These are phyloP conservation scores for Spinibarbus caldwelli DNA, from an alignment of 2,797 vertebrate species.

Conservation along the genomic window DNA sequence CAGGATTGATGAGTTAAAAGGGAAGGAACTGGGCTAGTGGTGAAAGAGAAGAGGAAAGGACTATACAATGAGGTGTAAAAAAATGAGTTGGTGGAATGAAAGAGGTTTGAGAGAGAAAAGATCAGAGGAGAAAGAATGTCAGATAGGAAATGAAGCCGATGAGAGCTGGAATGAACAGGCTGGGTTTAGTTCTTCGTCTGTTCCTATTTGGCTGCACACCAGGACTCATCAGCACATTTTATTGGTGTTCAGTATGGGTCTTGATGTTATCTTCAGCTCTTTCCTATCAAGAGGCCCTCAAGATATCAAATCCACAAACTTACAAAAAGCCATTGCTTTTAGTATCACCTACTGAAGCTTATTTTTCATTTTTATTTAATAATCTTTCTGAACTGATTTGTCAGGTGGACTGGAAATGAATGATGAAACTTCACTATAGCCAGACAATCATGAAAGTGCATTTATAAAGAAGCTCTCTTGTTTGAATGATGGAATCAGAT, in stretches of 20 bases:
- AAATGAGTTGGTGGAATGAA: not conserved
- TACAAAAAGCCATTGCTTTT: conserved; percentile 2
- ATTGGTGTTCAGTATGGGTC: conserved; percentile 7
- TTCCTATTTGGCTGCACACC: conserved; percentile 35
- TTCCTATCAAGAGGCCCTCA: conserved; percentile 14
- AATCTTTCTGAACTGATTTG: not conserved
- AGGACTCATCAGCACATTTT: conserved; percentile 23
- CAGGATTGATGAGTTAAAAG: not conserved
- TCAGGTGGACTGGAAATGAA: conserved; percentile 14
- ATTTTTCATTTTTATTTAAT: conserved; percentile 8
- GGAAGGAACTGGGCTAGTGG: not conserved
- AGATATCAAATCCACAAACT: conserved; percentile 6
- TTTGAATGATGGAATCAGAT: conserved; percentile 4
- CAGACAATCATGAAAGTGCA: not conserved
- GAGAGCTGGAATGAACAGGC: conserved; percentile 2
- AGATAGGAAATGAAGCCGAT: conserved; percentile 29
- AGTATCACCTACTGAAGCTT: not conserved
- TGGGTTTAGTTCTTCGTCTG: conserved; percentile 25
- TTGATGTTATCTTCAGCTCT: not conserved
- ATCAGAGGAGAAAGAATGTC: conserved; percentile 10
- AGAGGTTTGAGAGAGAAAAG: not conserved
- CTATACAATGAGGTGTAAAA: conserved; percentile 2
- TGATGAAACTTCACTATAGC: not conserved
- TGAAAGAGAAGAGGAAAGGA: conserved; percentile 4
- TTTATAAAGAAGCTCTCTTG: not conserved